Evolutionary conservation across 35 echinoderm and acorn worm species (phyloP).

Genomic region (Nesometra sesokonis): DNA sequence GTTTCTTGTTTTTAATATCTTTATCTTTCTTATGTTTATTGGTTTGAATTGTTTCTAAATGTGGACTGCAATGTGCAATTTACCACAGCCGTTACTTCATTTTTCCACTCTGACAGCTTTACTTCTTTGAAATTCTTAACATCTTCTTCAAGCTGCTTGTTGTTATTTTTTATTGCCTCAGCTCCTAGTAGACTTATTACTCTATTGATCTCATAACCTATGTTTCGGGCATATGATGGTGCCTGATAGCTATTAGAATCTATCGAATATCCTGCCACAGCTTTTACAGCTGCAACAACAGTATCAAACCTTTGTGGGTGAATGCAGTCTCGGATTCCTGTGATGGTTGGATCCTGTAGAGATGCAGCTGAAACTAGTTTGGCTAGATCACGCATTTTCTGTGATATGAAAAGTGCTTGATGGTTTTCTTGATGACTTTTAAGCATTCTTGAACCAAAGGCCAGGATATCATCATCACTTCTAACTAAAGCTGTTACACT

Average conservation of each 20-base stretch:
- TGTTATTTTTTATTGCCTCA: neutral
- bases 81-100: constrained; percentile 5
- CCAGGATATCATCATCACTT: constrained; percentile 16
- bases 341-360: neutral
- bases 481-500: neutral
- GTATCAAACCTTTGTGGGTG: constrained; percentile 21
- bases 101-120: constrained; percentile 6
- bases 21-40: too few species aligned
- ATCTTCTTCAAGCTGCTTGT: neutral
- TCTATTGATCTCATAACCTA: constrained; percentile 19
- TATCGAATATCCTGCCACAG: constrained; percentile 1
- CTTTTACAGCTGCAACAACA: constrained; percentile 8
- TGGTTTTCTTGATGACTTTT: constrained; percentile 24
- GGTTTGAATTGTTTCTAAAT: constrained; percentile 17
- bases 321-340: constrained; percentile 14
- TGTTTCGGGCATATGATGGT: constrained; percentile 42
- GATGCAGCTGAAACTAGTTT: constrained; percentile 11
- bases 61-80: constrained; percentile 4
- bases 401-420: constrained; percentile 32
- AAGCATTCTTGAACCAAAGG: constrained; percentile 25
- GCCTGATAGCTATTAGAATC: neutral
- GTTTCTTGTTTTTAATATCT: too few species aligned
- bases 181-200: neutral
- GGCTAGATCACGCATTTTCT: constrained; percentile 37
- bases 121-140: constrained; percentile 26